Percentiles rank a stretch among this genome's conserved stretches.
phyloP scores from a whole-genome alignment of 1,140 invertebrate genomes.

The Drosophila truncata region DNA sequence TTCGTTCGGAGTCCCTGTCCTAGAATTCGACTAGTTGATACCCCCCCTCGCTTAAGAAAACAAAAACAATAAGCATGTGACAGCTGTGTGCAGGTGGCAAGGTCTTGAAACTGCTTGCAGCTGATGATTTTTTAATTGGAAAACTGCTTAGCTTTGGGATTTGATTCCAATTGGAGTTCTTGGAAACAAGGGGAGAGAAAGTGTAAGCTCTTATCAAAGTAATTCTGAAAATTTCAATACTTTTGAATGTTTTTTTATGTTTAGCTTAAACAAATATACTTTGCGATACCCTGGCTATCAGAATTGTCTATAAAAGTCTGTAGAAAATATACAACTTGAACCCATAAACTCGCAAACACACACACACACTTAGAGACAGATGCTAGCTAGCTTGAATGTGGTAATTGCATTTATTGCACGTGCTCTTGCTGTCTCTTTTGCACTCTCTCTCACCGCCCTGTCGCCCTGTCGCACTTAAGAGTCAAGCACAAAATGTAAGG shows the following conservation, averaged over 20 bases:
- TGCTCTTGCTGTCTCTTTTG: conserved; percentile 53
- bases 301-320: conserved; percentile 52
- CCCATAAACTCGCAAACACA: conserved; percentile 33
- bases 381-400: conserved; percentile 58
- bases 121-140: background rate
- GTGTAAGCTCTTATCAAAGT: background rate
- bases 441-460: conserved; percentile 18
- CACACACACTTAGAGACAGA: conserved; percentile 26
- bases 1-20: conserved; percentile 19
- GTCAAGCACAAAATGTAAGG: conserved; percentile 58
- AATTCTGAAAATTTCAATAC: background rate
- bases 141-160: background rate
- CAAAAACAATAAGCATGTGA: conserved; percentile 7
- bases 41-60: conserved; percentile 15
- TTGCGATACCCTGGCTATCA: conserved; percentile 24
- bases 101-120: conserved; percentile 15
- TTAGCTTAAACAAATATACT: background rate
- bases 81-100: conserved; percentile 6
- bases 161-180: conserved; percentile 1
- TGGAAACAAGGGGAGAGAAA: background rate
- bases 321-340: conserved; percentile 68
- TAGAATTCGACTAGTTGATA: conserved; percentile 32
- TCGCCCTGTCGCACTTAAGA: conserved; percentile 23
- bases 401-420: conserved; percentile 81
- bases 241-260: background rate